Evolutionary conservation across 2,888 invertebrate species (phyloP), one percentile per base, ranked within the genome.

Genomic region (Bugula neritina): DNA sequence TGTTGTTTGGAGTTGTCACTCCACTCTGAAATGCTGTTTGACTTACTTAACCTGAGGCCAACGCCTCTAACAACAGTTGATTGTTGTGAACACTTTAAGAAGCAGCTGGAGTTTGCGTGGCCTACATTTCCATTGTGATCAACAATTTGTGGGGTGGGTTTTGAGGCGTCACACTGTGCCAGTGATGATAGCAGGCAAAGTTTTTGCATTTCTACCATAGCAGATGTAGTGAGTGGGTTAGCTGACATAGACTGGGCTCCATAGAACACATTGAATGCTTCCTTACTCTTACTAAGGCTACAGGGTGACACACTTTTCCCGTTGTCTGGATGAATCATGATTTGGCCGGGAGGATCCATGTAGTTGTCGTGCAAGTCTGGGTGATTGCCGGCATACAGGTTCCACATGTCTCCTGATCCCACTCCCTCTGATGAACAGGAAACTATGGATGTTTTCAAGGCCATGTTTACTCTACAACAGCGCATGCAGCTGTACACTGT

Each of bases 341-440:
- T 63, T 31, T n/a, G 27, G 29, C 31, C 31, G 1, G 63, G 63
- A 5, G 63, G 63, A n/a, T 63, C 63, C 63, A 63, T 63, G 63
- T 25, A 63, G 63, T 34, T 31, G 27, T 63, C 63, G 34, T 63
- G 29, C 31, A 63, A 31, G 34, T 63, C 63, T 34, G 63, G 63
- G 31, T 63, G 63, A 5, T 25, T 63, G 34, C 63, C 63, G 31
- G 63, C 2, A 31, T 63, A 63, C 63, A 63, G 31, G 31, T 63
- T 63, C 63, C 63, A 63, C 27, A 63, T 63, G 34, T 63, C 63
- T 10, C 43, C 43, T 34, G 63, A 63, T 10, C 34, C 63, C 63
- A 63, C 27, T 63, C 27, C 63, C 10, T 63, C 10, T 10, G 63
- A 63, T 3, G 63, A 63, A 31, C 63, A 63, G 10, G 63, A 29